phyloP scores from a whole-genome alignment of 2,888 invertebrate species.

The Scaptomyza caliginosa region DNA sequence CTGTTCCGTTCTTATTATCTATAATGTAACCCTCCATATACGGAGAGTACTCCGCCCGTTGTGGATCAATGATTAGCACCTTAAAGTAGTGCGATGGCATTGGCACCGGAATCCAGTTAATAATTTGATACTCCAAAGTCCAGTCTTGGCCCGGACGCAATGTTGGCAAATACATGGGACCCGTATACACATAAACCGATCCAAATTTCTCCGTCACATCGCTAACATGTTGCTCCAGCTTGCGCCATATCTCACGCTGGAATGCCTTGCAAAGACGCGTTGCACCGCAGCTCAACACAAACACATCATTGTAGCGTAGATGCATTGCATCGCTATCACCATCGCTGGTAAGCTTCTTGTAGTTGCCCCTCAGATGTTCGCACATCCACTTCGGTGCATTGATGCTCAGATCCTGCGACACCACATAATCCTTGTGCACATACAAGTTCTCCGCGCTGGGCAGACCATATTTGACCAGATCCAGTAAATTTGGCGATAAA shows the following conservation, averaged over 20 bases:
- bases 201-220: constrained; percentile 40
- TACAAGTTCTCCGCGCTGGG: constrained; percentile 57
- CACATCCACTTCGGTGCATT: constrained; percentile 60
- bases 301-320: constrained; percentile 63
- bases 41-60: constrained; percentile 16
- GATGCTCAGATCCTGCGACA: constrained; percentile 49
- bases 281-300: constrained; percentile 50
- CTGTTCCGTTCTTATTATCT: constrained; percentile 36
- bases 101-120: constrained; percentile 52
- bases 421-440: constrained; percentile 64
- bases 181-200: constrained; percentile 60
- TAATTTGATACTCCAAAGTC: constrained; percentile 55
- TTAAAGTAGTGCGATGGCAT: constrained; percentile 66
- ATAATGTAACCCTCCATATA: constrained; percentile 63
- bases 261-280: constrained; percentile 49
- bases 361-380: constrained; percentile 52
- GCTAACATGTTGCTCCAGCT: constrained; percentile 46
- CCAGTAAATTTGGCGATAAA: constrained; percentile 35
- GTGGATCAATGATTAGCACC: constrained; percentile 59
- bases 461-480: constrained; percentile 58
- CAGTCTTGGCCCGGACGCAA: constrained; percentile 27
- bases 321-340: constrained; percentile 37
- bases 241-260: constrained; percentile 42
- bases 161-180: constrained; percentile 53
- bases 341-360: constrained; percentile 36